Base-by-base conservation (phyloP, 2,888 invertebrate species). In the Caenorhabditis afra region DNA sequence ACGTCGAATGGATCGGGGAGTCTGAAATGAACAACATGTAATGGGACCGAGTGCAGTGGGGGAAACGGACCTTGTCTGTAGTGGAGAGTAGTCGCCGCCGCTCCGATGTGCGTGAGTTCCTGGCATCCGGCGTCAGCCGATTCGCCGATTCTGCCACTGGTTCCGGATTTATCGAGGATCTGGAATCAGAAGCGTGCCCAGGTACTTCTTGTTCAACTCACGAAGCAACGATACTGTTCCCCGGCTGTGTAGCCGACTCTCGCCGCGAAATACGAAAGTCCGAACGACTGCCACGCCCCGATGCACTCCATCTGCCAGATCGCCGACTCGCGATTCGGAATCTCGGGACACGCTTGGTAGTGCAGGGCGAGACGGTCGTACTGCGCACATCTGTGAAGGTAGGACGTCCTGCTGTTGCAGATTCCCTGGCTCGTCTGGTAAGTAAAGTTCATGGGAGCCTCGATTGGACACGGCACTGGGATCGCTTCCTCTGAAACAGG, bases 61-160 rank as follows among this genome's bases (percentile, higher is more conserved):
- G 7, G 14, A 49, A 47, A 47, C 2, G 7, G 23, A 71, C 80
- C 83, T 79, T 83, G 83, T 35, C 71, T 49, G 64, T 64, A 83
- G 16, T 80, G 74, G 11, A 83, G 58, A 14, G 80, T 80, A 10
- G 76, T 81, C 0, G 83, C 70, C 1, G 83, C 81, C 14, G 81
- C 81, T 44, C 80, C 81, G 23, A 83, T 75, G 29, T 81, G 75
- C 0, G 80, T 83, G 18, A 83, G 45, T 53, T 83, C 83, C 41
- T 83, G 83, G 45, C 83, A 83, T 4, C 81, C 76, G 12, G 81
- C 70, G 35, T 83, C 83, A n/a, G 83, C 83, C 4, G 83, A 83
- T 23, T 79, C 77, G 12, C 83, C 83, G n/a, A 83, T 59, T 11
- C 75, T 41, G 11, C 83, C 83, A 59, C 74, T 78, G 20, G 73